Evolutionary conservation across 1,140 invertebrate species (phyloP).

Genomic region (Drosophila ambigua): DNA sequence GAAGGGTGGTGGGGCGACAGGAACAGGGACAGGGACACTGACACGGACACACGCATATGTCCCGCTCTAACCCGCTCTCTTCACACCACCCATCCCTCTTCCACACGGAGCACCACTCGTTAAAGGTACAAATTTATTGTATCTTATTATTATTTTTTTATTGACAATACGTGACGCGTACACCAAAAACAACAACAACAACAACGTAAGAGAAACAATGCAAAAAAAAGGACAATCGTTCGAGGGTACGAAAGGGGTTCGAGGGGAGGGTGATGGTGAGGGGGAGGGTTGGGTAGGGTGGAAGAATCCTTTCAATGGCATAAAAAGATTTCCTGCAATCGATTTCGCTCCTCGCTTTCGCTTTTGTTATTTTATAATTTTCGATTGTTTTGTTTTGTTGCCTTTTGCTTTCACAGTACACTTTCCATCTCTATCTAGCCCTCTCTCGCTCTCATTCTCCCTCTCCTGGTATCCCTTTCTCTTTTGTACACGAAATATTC

Average conservation of each 20-base stretch:
- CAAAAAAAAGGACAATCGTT: slow-evolving; percentile 27
- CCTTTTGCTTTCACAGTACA: slow-evolving; percentile 38
- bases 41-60: slow-evolving; percentile 62
- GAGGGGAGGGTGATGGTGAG: background rate
- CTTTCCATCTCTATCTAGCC: slow-evolving; percentile 15
- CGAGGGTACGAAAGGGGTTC: background rate
- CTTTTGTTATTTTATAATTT: slow-evolving; percentile 82
- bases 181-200: slow-evolving; percentile 63
- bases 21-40: slow-evolving; percentile 42
- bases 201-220: slow-evolving; percentile 12
- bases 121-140: slow-evolving; percentile 83
- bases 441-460: background rate
- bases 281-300: background rate
- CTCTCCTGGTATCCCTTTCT: slow-evolving; percentile 4
- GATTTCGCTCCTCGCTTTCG: slow-evolving; percentile 45
- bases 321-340: slow-evolving; percentile 72
- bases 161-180: slow-evolving; percentile 83
- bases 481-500: background rate
- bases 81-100: slow-evolving; percentile 2
- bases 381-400: slow-evolving; percentile 77
- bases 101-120: slow-evolving; percentile 59
- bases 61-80: slow-evolving; percentile 21
- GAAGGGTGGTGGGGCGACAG: slow-evolving; percentile 18
- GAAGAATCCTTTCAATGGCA: slow-evolving; percentile 60
- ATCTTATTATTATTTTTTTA: slow-evolving; percentile 83